Conservation (phyloP, 2,888 invertebrate species). For the Phortica magna region DNA sequence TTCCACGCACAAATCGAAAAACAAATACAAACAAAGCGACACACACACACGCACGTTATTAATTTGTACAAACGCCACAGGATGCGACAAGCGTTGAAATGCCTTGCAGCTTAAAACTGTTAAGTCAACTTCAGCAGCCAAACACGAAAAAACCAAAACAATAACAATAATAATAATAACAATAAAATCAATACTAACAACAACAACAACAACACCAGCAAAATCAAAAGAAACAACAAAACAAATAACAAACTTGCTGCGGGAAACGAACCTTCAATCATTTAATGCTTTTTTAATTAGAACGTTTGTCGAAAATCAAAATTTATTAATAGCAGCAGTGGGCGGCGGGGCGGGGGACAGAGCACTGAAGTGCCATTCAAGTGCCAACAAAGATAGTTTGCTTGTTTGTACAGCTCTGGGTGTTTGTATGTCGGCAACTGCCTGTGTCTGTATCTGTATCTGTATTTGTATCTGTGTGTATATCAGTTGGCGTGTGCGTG, state of each 20-base stretch:
- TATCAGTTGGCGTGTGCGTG: not conserved
- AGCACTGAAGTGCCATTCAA: no score
- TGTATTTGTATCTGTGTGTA: no score
- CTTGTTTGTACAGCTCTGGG: not conserved
- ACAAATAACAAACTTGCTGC: not conserved
- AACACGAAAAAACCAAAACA: not conserved
- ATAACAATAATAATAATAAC: not conserved
- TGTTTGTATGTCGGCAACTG: not conserved
- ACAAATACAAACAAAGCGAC: not conserved
- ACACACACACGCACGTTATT: not conserved
- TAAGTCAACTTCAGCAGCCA: slow-evolving; percentile 21
- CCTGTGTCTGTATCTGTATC: not conserved
- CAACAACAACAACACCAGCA: slow-evolving; percentile 11
- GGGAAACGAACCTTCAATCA: not conserved
- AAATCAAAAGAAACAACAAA: not conserved
- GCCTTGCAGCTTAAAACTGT: slow-evolving; percentile 22
- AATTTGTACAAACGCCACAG: not conserved
- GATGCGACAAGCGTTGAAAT: slow-evolving; percentile 6
- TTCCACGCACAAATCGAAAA: not conserved
- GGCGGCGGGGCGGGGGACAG: no score
- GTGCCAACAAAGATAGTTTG: not conserved
- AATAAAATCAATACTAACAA: not conserved
- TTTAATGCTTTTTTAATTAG: slow-evolving; percentile 26
- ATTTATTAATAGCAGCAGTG: slow-evolving; percentile 14
- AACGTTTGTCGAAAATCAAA: slow-evolving; percentile 16